phyloP scores from a whole-genome alignment of 2,888 invertebrate species.

The Drosophila koepferae region DNA sequence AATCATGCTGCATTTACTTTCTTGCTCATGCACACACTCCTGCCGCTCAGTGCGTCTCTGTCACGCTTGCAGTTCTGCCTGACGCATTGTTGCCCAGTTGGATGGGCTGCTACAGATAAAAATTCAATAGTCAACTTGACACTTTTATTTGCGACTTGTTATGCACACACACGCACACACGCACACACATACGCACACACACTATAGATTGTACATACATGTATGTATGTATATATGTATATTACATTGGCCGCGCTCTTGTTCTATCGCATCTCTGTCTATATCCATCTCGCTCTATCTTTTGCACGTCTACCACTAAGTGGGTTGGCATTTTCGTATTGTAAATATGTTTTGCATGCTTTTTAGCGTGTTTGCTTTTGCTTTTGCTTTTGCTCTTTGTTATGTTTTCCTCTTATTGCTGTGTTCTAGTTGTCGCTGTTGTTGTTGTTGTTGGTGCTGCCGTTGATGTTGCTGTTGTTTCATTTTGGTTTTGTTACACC shows the following conservation, averaged over 20 bases:
- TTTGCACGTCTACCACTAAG: constrained; percentile 3
- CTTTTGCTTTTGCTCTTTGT: constrained; percentile 39
- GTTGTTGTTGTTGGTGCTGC: background rate
- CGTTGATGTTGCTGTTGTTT: constrained; percentile 8
- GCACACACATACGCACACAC: constrained; percentile 9
- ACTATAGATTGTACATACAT: background rate
- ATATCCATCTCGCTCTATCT: constrained; percentile 8
- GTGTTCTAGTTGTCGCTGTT: background rate
- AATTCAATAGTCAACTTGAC: constrained; percentile 81
- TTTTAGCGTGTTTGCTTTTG: constrained; percentile 49
- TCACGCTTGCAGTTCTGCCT: constrained; percentile 3
- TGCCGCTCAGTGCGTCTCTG: background rate
- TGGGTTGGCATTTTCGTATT: constrained; percentile 36
- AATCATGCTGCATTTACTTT: constrained; percentile 58
- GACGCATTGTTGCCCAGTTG: constrained; percentile 39
- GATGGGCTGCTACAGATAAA: constrained; percentile 66
- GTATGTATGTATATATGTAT: background rate
- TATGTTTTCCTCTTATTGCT: constrained; percentile 21
- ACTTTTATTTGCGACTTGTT: constrained; percentile 76
- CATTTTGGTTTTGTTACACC: constrained; percentile 20
- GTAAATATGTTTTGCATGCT: constrained; percentile 61
- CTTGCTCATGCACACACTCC: background rate
- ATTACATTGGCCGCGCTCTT: background rate
- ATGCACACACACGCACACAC: constrained; percentile 32
- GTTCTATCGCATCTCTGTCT: constrained; percentile 17